Evolutionary conservation across 2,888 invertebrate genomes (phyloP), one percentile per base, ranked within the genome.

Genomic region (Malthinus flaveolus): DNA sequence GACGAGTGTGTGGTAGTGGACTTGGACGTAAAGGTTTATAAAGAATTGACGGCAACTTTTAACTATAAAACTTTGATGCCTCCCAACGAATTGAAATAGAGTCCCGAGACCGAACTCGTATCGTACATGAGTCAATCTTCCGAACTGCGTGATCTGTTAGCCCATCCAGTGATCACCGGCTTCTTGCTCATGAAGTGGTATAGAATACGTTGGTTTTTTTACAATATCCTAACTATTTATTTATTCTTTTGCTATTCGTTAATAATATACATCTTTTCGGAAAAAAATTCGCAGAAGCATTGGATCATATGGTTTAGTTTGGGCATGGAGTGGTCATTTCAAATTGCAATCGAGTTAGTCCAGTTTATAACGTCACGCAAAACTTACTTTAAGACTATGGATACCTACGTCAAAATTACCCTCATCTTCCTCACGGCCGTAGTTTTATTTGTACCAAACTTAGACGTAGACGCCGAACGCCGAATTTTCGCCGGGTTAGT

Each of bases 121-220:
- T 78, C 85, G 7, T 88, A 86, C 68, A 88, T 93, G 78, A 87
- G 90, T 49, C 80, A 83, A 66, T 84, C 87, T 36, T 83, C 84
- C 62, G 87, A 88, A 59, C 79, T 91, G 56, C 83, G 85, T 12
- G 85, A 87, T 59, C 78, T 93, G 33, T 76, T 93, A 11, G 88
- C 87, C 66, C 92, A 93, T 79, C 92, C 92, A 1, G 82, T 92
- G 0, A 84, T 92, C 45, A 88, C 90, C 0, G 90, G 90, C 66
- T 93, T 92, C 68, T 77, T 93, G 4, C 87, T 88, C 68, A 80
- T 93, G 57, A 93, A 93, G 75, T 93, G 92, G 91, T 86, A 88
- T 74, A 82, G 87, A 59, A 86, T 93, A 62, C 86, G 89, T 55
- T 83, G 86, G 63, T 81, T 91, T 32, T 90, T 91, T 71, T 88